Evolutionary conservation across 2,113 vertebrate species (phyloP).

Genomic region (Takifugu bimaculatus): DNA sequence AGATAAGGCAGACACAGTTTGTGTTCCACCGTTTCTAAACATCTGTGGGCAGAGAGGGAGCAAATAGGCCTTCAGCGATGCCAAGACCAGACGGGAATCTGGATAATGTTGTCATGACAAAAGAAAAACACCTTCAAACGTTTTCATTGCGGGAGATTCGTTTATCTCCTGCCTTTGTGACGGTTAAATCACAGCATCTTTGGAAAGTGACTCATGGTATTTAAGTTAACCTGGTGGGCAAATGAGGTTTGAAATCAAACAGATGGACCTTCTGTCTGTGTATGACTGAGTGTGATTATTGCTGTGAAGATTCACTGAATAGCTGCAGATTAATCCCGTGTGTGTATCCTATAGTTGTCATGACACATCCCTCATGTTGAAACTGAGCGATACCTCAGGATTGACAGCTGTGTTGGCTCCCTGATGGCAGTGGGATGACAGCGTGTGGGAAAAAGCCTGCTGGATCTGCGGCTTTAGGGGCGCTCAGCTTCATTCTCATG

Average conservation of each 20-base stretch:
- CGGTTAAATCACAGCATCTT: background rate
- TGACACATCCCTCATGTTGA: too few species aligned
- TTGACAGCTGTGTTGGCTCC: background rate
- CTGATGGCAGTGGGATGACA: conserved; percentile 19
- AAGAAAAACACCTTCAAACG: conserved; percentile 23
- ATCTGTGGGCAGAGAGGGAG: conserved; percentile 13
- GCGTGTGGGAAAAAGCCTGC: conserved; percentile 53
- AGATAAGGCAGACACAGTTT: too few species aligned
- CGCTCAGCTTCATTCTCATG: conserved; percentile 42
- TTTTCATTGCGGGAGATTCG: background rate
- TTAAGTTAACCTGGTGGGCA: too few species aligned
- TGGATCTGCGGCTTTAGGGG: conserved; percentile 18
- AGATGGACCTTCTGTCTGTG: too few species aligned
- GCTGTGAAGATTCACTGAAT: too few species aligned
- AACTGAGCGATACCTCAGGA: too few species aligned
- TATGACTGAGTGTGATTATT: too few species aligned
- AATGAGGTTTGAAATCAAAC: too few species aligned
- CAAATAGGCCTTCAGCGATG: conserved; percentile 10
- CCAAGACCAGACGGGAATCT: conserved; percentile 3
- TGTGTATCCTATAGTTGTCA: too few species aligned
- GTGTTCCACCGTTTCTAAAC: conserved; percentile 12
- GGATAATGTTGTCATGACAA: too few species aligned
- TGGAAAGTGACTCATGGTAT: conserved; percentile 18
- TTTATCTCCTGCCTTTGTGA: conserved; percentile 27
- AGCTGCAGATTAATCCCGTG: too few species aligned